Percentiles rank a stretch among this genome's conserved stretches.
These are phyloP conservation scores for Anoplius nigerrimus DNA, from an alignment of 2,888 invertebrate species.

Conservation along the genomic window DNA sequence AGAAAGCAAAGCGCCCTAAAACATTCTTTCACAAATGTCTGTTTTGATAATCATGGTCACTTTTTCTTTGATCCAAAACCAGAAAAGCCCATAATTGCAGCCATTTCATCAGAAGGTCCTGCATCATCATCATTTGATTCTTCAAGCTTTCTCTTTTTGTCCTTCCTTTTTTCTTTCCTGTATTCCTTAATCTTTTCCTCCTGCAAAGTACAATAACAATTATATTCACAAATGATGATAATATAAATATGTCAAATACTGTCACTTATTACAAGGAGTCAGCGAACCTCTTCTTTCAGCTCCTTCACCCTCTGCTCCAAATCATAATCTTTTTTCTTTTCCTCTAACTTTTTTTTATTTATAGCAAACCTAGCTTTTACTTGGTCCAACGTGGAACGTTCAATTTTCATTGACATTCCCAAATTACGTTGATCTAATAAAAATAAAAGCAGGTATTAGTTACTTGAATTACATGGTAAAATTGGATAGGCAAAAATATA, in stretches of 20 bases:
- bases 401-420: conserved; percentile 99
- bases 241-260: background rate
- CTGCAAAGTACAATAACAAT: conserved; percentile 65
- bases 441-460: conserved; percentile 4
- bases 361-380: conserved; percentile 93
- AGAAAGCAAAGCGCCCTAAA: conserved; percentile 17
- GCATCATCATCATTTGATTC: conserved; percentile 78
- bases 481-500: conserved; percentile 8
- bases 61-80: conserved; percentile 93
- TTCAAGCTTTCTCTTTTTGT: conserved; percentile 90
- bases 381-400: conserved; percentile 95
- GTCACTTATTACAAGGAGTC: background rate
- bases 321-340: conserved; percentile 97
- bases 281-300: conserved; percentile 89
- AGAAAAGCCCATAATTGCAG: conserved; percentile 96
- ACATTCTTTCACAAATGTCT: conserved; percentile 27
- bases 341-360: conserved; percentile 95
- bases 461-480: background rate
- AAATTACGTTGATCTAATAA: conserved; percentile 92
- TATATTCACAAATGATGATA: background rate
- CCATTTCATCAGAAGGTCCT: conserved; percentile 79
- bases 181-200: conserved; percentile 95
- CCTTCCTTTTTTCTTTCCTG: conserved; percentile 90
- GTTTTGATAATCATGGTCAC: conserved; percentile 68
- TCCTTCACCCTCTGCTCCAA: conserved; percentile 93